Conservation (phyloP, 2,113 vertebrate species). For the Panurus biarmicus region DNA sequence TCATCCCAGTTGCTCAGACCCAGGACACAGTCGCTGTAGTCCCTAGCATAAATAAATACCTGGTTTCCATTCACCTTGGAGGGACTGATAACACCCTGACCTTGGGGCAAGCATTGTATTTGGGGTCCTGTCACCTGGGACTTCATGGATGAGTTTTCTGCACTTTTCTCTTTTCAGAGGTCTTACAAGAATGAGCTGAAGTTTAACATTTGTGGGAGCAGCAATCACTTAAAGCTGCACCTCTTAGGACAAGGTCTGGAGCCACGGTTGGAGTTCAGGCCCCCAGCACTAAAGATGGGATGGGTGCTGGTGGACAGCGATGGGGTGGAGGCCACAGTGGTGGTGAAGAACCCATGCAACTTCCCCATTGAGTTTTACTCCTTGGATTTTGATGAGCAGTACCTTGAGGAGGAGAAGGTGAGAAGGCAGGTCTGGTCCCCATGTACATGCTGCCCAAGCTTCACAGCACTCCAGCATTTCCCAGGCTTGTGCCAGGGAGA, state of each 20-base stretch:
- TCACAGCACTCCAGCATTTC: neutral
- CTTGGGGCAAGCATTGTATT: neutral
- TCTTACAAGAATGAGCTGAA: constrained; percentile 72
- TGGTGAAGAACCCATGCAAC: constrained; percentile 80
- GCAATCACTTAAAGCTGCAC: constrained; percentile 63
- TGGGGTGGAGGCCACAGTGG: constrained; percentile 67
- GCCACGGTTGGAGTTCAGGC: constrained; percentile 76
- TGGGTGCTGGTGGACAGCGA: constrained; percentile 69
- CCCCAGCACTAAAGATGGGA: constrained; percentile 70
- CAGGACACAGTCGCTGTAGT: neutral
- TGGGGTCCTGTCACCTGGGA: neutral
- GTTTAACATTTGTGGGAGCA: constrained; percentile 72
- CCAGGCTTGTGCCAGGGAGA: neutral
- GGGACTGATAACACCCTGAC: neutral
- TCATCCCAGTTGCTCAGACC: neutral
- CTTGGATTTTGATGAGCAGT: constrained; percentile 83
- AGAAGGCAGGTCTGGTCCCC: neutral
- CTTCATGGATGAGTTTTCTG: neutral
- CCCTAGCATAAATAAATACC: neutral
- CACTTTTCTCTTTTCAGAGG: constrained; percentile 63
- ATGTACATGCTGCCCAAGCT: neutral
- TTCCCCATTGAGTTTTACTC: constrained; percentile 91
- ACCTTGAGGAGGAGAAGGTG: constrained; percentile 85
- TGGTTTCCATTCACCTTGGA: neutral
- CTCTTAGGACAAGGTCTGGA: constrained; percentile 77